Evolutionary conservation across 1,140 invertebrate species (phyloP).

Genomic region (Dendroctonus ponderosae): DNA sequence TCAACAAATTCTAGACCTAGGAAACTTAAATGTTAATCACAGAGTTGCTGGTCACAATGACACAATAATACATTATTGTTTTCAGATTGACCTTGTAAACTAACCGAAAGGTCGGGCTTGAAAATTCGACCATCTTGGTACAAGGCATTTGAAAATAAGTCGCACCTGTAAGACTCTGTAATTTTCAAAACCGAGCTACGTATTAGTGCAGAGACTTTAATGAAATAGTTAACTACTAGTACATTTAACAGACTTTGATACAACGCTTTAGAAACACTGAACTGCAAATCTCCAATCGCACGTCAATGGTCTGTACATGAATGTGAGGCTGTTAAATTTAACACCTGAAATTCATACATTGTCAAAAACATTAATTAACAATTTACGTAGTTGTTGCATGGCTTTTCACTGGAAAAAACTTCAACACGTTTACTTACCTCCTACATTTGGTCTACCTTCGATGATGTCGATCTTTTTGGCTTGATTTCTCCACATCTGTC

Average conservation of each 20-base stretch:
- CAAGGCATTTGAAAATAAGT: too few relatives aligned
- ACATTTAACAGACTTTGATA: too few relatives aligned
- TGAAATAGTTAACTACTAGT: too few relatives aligned
- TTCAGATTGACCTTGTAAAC: not conserved
- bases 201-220: too few relatives aligned
- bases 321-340: not conserved
- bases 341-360: slow-evolving; percentile 5
- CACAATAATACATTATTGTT: slow-evolving; percentile 13
- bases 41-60: slow-evolving; percentile 21
- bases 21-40: slow-evolving; percentile 7
- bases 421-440: slow-evolving; percentile 22
- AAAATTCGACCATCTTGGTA: not conserved
- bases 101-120: not conserved
- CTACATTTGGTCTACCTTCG: slow-evolving; percentile 33
- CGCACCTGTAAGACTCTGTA: too few relatives aligned
- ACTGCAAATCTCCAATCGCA: not conserved
- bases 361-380: too few relatives aligned
- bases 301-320: not conserved
- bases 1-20: too few relatives aligned
- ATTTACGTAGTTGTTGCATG: too few relatives aligned
- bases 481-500: slow-evolving; percentile 52
- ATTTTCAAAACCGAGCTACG: too few relatives aligned
- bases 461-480: slow-evolving; percentile 40
- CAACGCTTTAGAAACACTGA: too few relatives aligned
- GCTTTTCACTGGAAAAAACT: too few relatives aligned